Percentiles rank a stretch among this genome's conserved stretches.
phyloP scores from a whole-genome alignment of 2,113 vertebrate genomes.

The Chionomys nivalis region DNA sequence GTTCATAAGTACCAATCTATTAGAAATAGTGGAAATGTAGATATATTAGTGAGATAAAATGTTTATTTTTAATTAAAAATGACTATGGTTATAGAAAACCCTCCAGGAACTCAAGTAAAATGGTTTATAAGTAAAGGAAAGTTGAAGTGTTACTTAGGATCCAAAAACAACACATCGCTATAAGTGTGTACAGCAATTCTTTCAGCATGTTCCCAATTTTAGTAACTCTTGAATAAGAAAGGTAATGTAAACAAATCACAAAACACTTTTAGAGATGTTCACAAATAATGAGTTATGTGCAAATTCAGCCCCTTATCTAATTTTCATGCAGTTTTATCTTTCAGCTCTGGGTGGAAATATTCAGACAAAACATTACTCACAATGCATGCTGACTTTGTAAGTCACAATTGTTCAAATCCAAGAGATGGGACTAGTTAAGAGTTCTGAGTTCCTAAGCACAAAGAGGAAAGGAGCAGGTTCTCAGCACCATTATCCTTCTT shows the following conservation, averaged over 20 bases:
- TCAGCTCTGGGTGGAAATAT: background rate
- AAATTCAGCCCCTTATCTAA: background rate
- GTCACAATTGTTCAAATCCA: background rate
- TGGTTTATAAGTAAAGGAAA: background rate
- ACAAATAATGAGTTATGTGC: background rate
- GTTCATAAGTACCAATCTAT: background rate
- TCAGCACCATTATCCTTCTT: background rate
- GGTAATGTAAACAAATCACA: background rate
- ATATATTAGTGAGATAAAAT: background rate
- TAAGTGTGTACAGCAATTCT: background rate
- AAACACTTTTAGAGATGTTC: background rate
- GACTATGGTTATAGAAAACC: background rate
- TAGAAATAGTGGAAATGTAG: background rate
- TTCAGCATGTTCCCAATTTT: background rate
- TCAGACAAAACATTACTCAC: background rate
- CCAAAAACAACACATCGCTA: background rate
- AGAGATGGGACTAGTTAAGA: background rate
- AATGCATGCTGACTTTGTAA: background rate
- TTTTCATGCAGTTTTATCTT: background rate
- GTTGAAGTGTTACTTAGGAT: background rate
- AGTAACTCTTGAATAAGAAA: background rate
- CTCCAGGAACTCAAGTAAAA: background rate
- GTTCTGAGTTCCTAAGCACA: background rate
- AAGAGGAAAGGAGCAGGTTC: accelerated
- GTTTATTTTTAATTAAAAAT: background rate